Conservation (phyloP, 2,888 invertebrate genomes). For the Pristionchus arcanus region DNA sequence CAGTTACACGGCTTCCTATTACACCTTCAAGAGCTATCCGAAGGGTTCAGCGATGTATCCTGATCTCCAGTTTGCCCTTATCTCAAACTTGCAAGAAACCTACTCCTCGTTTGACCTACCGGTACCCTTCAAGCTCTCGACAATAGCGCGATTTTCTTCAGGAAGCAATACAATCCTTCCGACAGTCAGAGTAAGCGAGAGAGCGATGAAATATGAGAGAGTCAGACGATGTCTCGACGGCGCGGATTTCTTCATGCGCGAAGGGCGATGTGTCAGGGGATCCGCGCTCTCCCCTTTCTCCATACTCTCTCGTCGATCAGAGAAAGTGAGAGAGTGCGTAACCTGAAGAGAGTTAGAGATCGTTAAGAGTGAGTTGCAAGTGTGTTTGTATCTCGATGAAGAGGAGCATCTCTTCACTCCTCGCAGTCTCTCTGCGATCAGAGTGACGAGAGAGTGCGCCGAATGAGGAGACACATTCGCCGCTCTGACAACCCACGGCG, state of each 20-base stretch:
- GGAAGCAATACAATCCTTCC: not conserved
- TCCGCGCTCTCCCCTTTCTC: not conserved
- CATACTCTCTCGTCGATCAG: not conserved
- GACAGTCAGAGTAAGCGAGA: not conserved
- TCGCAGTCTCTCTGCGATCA: too few species aligned
- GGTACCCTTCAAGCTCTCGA: not conserved
- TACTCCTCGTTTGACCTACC: not conserved
- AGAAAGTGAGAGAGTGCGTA: not conserved
- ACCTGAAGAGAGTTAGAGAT: not conserved
- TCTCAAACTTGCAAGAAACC: not conserved
- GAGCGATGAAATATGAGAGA: not conserved
- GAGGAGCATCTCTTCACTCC: not conserved
- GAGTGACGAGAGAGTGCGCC: too few species aligned
- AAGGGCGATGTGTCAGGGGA: not conserved
- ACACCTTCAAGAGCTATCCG: not conserved
- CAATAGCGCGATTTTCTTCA: slow-evolving; percentile 15
- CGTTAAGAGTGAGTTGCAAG: not conserved
- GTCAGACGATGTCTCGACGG: too few species aligned
- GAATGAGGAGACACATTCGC: too few species aligned
- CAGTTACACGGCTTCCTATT: not conserved
- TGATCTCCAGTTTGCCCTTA: not conserved
- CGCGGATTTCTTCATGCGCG: not conserved
- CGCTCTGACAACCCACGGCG: not conserved
- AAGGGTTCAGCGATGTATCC: not conserved
- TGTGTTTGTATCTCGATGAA: not conserved